phyloP scores from a whole-genome alignment of 2,797 vertebrate genomes.

The Coreius guichenoti region DNA sequence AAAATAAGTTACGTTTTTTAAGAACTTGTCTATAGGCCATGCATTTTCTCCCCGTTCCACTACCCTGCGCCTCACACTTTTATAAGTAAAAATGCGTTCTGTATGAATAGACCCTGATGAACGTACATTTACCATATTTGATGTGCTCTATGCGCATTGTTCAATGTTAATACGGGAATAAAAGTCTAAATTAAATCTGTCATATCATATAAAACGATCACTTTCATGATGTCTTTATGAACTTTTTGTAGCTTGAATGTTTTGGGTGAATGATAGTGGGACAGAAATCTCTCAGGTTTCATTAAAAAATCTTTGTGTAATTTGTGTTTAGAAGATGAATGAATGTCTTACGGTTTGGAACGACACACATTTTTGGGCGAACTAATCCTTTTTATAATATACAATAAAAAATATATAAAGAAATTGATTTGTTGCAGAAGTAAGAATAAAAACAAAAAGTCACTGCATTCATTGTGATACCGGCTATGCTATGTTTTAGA shows the following conservation, averaged over 20 bases:
- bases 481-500: neutral
- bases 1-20: neutral
- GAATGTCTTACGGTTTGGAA: neutral
- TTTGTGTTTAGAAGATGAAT: neutral
- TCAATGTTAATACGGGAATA: neutral
- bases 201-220: neutral
- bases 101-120: neutral
- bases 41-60: no score
- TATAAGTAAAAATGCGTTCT: no score
- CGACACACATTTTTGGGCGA: neutral
- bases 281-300: neutral
- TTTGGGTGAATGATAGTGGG: neutral
- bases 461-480: neutral
- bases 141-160: neutral
- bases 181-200: neutral
- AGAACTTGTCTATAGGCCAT: no score
- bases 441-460: neutral
- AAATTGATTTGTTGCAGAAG: no score
- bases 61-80: no score
- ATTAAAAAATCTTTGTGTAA: neutral
- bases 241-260: neutral
- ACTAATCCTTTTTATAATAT: neutral
- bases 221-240: neutral
- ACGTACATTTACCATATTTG: neutral
- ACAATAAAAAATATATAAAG: no score